phyloP scores from a whole-genome alignment of 1,140 invertebrate genomes.

The Drosophila ercepeae region DNA sequence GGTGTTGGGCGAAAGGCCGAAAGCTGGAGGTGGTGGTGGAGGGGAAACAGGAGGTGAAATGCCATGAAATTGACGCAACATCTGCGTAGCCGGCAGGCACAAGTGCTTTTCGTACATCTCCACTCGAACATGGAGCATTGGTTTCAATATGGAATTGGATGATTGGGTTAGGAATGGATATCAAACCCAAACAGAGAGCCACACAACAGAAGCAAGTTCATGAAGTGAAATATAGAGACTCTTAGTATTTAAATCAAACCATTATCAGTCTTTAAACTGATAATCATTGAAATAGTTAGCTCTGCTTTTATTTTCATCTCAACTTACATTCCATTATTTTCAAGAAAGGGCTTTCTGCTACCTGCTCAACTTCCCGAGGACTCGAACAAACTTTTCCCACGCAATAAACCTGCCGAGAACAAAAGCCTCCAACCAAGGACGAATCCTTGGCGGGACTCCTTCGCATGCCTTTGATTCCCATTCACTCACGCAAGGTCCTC shows the following conservation, averaged over 20 bases:
- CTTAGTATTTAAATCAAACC: too few relatives aligned
- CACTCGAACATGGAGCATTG: constrained; percentile 31
- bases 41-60: constrained; percentile 17
- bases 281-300: constrained; percentile 8
- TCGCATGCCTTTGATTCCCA: constrained; percentile 24
- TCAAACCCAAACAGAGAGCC: not conserved
- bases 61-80: constrained; percentile 61
- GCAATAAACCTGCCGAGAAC: constrained; percentile 8
- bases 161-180: constrained; percentile 49
- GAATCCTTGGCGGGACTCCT: constrained; percentile 6
- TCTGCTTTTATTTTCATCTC: constrained; percentile 24
- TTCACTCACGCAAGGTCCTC: constrained; percentile 25
- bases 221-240: not conserved
- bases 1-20: not conserved
- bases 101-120: constrained; percentile 44
- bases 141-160: constrained; percentile 44
- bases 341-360: constrained; percentile 4
- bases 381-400: constrained; percentile 38
- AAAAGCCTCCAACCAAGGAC: constrained; percentile 29
- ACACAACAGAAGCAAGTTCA: not conserved
- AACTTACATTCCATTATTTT: constrained; percentile 29
- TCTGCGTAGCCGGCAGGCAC: constrained; percentile 49
- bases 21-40: too few relatives aligned
- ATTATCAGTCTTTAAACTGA: not conserved
- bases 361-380: constrained; percentile 12